Conservation (phyloP, 2,113 vertebrate genomes). For the Myrmecophaga tridactyla region DNA sequence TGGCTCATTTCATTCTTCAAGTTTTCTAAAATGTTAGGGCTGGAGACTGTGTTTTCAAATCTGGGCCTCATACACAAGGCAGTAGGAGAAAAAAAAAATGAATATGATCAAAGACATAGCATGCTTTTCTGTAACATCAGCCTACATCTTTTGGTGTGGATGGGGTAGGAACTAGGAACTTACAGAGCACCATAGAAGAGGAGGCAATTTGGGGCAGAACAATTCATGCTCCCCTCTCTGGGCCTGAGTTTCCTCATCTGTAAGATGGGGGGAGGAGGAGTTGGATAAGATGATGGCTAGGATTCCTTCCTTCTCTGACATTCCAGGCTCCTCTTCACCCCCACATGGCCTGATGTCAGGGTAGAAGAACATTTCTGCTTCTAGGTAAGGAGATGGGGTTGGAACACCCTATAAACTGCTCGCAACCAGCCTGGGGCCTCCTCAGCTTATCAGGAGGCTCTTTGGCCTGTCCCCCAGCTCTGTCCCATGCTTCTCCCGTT, state of each 20-base stretch:
- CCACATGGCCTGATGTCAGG: neutral
- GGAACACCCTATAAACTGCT: neutral
- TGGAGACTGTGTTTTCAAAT: neutral
- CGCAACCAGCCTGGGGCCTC: no score
- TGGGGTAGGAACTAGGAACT: neutral
- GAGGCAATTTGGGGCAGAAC: neutral
- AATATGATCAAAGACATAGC: neutral
- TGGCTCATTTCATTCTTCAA: no score
- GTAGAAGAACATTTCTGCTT: neutral
- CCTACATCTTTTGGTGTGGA: neutral
- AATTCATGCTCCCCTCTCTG: neutral
- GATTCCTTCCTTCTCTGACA: neutral
- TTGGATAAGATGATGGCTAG: no score
- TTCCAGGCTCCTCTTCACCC: neutral
- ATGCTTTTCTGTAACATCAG: neutral
- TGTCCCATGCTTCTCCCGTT: neutral
- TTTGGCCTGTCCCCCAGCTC: neutral
- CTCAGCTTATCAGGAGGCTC: no score
- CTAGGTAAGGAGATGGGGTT: neutral
- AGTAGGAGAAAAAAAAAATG: neutral
- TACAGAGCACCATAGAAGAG: rapidly evolving
- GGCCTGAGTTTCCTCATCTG: neutral
- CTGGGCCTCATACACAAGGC: neutral
- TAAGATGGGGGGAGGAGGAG: neutral
- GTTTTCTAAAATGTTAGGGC: neutral